Evolutionary conservation across 2,113 vertebrate species (phyloP).

Genomic region (Rafetus swinhoei): DNA sequence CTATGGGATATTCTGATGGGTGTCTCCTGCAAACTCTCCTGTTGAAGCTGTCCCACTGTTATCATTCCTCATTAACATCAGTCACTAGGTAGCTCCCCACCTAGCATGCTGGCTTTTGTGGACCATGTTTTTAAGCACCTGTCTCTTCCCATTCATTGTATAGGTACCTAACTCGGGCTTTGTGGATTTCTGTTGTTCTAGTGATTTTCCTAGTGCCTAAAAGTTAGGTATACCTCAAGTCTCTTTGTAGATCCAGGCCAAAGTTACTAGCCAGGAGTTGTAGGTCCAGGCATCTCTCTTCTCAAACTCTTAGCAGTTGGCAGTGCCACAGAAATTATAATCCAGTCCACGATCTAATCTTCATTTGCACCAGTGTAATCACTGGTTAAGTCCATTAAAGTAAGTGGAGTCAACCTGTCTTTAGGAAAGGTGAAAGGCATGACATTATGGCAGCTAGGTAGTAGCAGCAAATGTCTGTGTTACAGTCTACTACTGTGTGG

Average conservation of each 20-base stretch:
- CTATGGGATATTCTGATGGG: neutral
- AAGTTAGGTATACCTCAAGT: neutral
- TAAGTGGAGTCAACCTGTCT: neutral
- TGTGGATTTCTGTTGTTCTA: neutral
- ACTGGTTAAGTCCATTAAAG: neutral
- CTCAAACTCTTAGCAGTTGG: neutral
- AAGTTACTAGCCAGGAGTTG: neutral
- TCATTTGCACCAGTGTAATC: neutral
- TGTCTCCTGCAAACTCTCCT: neutral
- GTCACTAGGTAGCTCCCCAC: neutral
- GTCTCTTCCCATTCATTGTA: neutral
- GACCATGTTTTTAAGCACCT: neutral
- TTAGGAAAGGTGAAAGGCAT: constrained; percentile 1
- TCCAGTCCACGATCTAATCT: neutral
- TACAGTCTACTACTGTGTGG: neutral
- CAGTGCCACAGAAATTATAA: neutral
- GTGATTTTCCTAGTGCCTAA: neutral
- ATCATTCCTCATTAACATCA: neutral
- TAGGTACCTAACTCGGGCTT: neutral
- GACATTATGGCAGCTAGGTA: neutral
- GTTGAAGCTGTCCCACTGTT: neutral
- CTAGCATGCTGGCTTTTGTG: neutral
- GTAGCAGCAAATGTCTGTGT: neutral
- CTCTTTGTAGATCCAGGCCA: neutral
- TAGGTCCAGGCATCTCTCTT: neutral